phyloP scores from a whole-genome alignment of 2,113 vertebrate species.

The rat (Rattus norvegicus) region DNA sequence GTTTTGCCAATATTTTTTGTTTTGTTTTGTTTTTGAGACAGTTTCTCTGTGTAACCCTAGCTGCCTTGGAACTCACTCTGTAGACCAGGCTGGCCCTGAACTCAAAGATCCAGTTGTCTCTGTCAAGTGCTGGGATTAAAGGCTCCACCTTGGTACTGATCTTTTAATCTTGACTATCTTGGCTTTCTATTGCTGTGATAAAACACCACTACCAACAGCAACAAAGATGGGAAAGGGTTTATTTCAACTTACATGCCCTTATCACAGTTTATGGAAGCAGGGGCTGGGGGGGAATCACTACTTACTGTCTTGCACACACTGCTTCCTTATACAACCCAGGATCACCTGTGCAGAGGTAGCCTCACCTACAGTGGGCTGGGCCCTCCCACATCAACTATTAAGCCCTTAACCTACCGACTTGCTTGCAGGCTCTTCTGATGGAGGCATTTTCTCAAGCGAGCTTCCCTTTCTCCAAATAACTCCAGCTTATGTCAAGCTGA shows the following conservation, averaged over 20 bases:
- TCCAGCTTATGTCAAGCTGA: neutral
- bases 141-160: neutral
- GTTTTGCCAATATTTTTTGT: neutral
- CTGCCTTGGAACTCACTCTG: neutral
- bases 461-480: neutral
- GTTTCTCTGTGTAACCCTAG: neutral
- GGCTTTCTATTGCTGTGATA: neutral
- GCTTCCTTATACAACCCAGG: neutral
- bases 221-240: neutral
- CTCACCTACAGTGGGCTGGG: no score
- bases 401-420: neutral
- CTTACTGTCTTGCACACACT: neutral
- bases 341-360: neutral
- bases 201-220: neutral
- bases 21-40: neutral
- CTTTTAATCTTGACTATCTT: neutral
- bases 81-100: neutral
- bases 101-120: neutral
- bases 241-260: neutral
- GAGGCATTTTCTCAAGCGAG: neutral
- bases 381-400: neutral
- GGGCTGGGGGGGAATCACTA: neutral
- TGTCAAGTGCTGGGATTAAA: neutral
- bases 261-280: neutral
- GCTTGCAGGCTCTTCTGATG: neutral